Base-by-base conservation (phyloP, 2,888 invertebrate genomes). In the Aquatica leii region DNA sequence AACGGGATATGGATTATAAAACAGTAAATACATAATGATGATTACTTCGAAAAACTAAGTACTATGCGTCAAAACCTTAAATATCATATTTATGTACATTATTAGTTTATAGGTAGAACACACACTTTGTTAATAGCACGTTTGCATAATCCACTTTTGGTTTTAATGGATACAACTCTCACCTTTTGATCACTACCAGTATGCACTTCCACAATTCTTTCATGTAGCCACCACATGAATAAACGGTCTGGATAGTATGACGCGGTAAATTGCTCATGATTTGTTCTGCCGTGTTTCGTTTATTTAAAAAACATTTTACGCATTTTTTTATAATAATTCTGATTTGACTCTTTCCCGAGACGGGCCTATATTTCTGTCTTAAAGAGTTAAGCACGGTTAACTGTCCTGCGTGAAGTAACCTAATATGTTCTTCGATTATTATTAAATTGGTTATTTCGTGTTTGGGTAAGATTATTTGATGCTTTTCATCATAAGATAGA, bases 371-470 rank as follows among this genome's bases (percentile, higher is more conserved):
- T 48, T 65, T 49, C 14, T 60, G 51, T 24, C 67, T 21, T 24
- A 67, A n/a, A 9, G 74, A n/a, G 65, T 52, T 0, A 4, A 24
- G 6, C 2, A 24, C 24, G 2, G 24, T 24, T 24, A 24, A 24
- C 6, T 24, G 24, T 24, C 76, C 74, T 0, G 71, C 61, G 50
- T 77, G 74, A 8, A 69, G 46, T 24, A 69, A 52, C 4, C 34
- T 35, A n/a, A 49, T 14, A 50, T 76, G 73, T 18, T 50, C 59
- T 17, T 73, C 59, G 8, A 53, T 57, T 9, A 75, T 71, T 2
- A 75, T 67, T 1, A 74, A 43, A 5, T 68, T 63, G 0, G 76
- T 74, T 0, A 76, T 9, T n/a, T 63, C 56, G 62, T 73, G 67
- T 5, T 62, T 50, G 4, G 74, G 65, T 5, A 75, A 18, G 15